A percentile compares a stretch with the other conserved stretches of the same genome.
Evolutionary conservation across 2,888 invertebrate species (phyloP).

Genomic region (Oligia strigilis): DNA sequence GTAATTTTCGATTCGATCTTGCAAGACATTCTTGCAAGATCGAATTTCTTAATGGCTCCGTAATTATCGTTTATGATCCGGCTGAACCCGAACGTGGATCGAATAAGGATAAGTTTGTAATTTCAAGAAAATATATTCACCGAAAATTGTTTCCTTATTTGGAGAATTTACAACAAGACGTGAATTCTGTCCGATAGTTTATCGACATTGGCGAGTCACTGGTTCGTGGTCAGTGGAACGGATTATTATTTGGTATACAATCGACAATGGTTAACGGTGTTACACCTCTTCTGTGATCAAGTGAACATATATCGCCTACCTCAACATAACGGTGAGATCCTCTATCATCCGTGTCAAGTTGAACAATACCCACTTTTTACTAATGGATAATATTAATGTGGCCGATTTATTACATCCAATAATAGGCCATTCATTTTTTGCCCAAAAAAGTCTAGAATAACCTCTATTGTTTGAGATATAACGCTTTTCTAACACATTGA

Average conservation of each 20-base stretch:
- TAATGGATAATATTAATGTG: slow-evolving; percentile 58
- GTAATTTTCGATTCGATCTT: slow-evolving; percentile 57
- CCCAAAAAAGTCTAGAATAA: slow-evolving; percentile 26
- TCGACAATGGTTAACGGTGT: slow-evolving; percentile 66
- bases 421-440: slow-evolving; percentile 50
- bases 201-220: slow-evolving; percentile 31
- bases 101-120: slow-evolving; percentile 35
- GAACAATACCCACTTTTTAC: slow-evolving; percentile 66
- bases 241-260: slow-evolving; percentile 40
- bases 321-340: slow-evolving; percentile 69
- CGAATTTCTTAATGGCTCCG: slow-evolving; percentile 30
- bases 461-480: slow-evolving; percentile 54
- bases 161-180: slow-evolving; percentile 25
- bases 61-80: slow-evolving; percentile 53
- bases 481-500: slow-evolving; percentile 39
- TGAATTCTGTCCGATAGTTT: slow-evolving; percentile 24
- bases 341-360: slow-evolving; percentile 64
- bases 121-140: slow-evolving; percentile 32
- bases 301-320: slow-evolving; percentile 56
- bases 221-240: slow-evolving; percentile 45
- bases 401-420: slow-evolving; percentile 55
- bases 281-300: slow-evolving; percentile 51
- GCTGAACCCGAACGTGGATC: slow-evolving; percentile 28
- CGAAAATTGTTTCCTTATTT: slow-evolving; percentile 21
- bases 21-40: slow-evolving; percentile 36